phyloP scores from a whole-genome alignment of 2,113 vertebrate genomes.

The Lipophrys pholis region DNA sequence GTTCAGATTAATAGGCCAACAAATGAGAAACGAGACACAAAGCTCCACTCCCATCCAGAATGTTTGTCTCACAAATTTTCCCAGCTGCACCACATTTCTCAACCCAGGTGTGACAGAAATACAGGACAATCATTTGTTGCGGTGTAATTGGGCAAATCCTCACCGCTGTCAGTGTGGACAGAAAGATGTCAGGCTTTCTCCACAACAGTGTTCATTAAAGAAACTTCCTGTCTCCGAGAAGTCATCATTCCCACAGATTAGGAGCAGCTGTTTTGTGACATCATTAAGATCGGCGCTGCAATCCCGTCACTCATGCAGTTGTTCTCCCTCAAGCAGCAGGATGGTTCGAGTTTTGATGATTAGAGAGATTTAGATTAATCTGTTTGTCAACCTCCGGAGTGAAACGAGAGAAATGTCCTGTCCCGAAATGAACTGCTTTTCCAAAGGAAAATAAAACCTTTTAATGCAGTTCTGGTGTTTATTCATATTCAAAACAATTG shows the following conservation, averaged over 20 bases:
- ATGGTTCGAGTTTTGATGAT: slow-evolving; percentile 29
- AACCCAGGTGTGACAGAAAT: slow-evolving; percentile 33
- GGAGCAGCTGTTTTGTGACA: slow-evolving; percentile 53
- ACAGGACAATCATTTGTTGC: slow-evolving; percentile 24
- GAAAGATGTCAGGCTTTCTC: slow-evolving; percentile 30
- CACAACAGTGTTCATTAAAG: slow-evolving; percentile 43
- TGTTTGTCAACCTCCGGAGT: background rate
- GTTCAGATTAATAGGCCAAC: slow-evolving; percentile 39
- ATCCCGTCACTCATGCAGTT: slow-evolving; percentile 56
- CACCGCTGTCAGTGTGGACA: slow-evolving; percentile 26
- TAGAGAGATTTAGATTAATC: background rate
- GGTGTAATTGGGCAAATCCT: slow-evolving; percentile 43
- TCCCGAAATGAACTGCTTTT: background rate
- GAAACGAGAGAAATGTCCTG: background rate
- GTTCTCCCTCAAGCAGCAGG: slow-evolving; percentile 34
- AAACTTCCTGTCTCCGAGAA: slow-evolving; percentile 35
- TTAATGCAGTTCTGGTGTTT: background rate
- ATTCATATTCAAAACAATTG: background rate
- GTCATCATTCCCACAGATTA: slow-evolving; percentile 47
- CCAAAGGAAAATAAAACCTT: background rate
- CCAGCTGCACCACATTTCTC: slow-evolving; percentile 31
- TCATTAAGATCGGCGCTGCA: slow-evolving; percentile 39
- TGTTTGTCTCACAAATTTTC: slow-evolving; percentile 22
- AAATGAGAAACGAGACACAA: slow-evolving; percentile 22
- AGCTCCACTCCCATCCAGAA: background rate